Evolutionary conservation across 1,140 invertebrate species (phyloP), one percentile per base, ranked within the genome.

Genomic region (Melanaphis sacchari): DNA sequence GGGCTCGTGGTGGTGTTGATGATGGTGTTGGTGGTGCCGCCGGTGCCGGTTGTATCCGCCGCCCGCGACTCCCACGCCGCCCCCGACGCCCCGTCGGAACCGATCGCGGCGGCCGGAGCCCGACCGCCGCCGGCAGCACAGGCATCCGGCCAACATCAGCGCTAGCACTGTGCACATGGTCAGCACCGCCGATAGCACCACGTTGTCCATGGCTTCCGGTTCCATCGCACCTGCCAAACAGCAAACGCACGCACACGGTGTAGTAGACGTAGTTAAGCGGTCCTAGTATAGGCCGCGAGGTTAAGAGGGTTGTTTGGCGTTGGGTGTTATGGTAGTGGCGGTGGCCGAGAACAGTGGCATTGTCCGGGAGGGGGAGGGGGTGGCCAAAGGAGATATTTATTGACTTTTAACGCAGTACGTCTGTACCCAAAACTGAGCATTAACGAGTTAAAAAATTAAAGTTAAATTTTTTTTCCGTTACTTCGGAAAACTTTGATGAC

Each of bases 101-200:
- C 31, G 95, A 94, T 90, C 94, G 94, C 90, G 95, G 95, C 91
- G 95, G 88, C 52, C 94, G 95, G 15, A 94, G 18, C 90, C 66
- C 26, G 90, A 92, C n/a, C 90, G 95, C 46, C 95, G 95, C 49
- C 95, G 95, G 89, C 95, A 95, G 85, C 95, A 95, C 36, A 95
- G 41, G 38, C 95, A 94, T 91, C 95, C 95, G 22, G 95, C 76
- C 21, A 95, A 49, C 40, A 95, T 81, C 11, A 95, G 94, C 26
- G 95, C 94, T 43, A 95, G 93, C 40, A 95, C 94, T 18, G 94
- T 95, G 36, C 95, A 95, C 43, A 94, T 94, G 18, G 94, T 95
- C 93, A 94, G 95, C 9, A 94, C 94, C 76, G 94, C 95, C 91
- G 95, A 95, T 81, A 95, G 93, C 88, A 95, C 92, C 43, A 89